Conservation (phyloP, 2,113 vertebrate genomes). For the Crotophaga sulcirostris region DNA sequence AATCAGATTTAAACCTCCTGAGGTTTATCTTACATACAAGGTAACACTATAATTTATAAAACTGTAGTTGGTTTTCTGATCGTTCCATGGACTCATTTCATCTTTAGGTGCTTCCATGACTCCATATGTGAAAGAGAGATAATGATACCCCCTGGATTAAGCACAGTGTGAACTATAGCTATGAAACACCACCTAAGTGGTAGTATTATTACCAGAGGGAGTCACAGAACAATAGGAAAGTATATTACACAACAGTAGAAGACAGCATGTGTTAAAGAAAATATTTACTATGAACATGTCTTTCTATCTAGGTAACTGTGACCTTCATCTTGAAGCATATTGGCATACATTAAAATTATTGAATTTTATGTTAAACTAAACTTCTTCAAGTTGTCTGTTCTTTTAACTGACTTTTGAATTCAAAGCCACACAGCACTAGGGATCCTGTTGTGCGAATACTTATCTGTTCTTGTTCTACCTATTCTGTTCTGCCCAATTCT, state of each 20-base stretch:
- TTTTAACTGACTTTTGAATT: constrained; percentile 6
- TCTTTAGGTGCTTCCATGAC: constrained; percentile 14
- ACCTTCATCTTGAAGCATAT: background rate
- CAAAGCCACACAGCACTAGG: background rate
- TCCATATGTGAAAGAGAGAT: constrained; percentile 36
- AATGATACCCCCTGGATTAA: constrained; percentile 30
- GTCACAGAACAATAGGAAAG: constrained; percentile 1
- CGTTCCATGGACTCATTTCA: background rate
- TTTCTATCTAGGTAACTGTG: constrained; percentile 15
- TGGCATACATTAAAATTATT: background rate
- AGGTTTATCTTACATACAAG: too few relatives aligned
- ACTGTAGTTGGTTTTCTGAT: background rate
- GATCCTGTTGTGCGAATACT: background rate
- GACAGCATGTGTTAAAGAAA: constrained; percentile 42
- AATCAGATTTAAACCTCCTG: background rate
- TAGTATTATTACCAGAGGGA: constrained; percentile 4
- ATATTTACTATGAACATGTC: constrained; percentile 33
- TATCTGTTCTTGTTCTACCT: background rate
- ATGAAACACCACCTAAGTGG: constrained; percentile 31
- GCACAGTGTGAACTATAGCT: background rate
- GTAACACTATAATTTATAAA: background rate
- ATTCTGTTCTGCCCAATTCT: background rate
- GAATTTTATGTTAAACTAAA: background rate
- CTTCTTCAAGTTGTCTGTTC: background rate
- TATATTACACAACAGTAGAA: constrained; percentile 16